phyloP scores from a whole-genome alignment of 2,888 invertebrate species.

The Campaea margaritaria region DNA sequence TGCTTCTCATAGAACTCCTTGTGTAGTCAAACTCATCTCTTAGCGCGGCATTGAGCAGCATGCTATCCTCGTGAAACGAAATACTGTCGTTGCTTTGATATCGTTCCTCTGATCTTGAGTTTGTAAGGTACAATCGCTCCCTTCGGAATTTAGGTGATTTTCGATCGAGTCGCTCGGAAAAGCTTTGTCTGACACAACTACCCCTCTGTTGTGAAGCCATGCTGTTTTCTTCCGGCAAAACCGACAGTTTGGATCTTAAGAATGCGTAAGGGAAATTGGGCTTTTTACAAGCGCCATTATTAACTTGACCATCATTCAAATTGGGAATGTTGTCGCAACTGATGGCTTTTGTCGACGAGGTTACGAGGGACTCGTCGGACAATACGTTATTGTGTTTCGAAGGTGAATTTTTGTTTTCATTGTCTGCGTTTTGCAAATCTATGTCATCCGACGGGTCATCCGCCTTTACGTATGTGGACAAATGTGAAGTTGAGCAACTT shows the following conservation, averaged over 20 bases:
- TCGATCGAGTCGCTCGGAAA: slow-evolving; percentile 79
- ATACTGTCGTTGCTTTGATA: slow-evolving; percentile 84
- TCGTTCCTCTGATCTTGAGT: slow-evolving; percentile 86
- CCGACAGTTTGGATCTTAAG: slow-evolving; percentile 90
- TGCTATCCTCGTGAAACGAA: slow-evolving; percentile 77
- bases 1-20: slow-evolving; percentile 76
- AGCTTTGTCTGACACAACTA: slow-evolving; percentile 81
- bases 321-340: slow-evolving; percentile 90
- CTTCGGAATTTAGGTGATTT: slow-evolving; percentile 77
- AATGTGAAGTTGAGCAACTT: slow-evolving; percentile 91
- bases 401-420: slow-evolving; percentile 69
- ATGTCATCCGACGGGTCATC: slow-evolving; percentile 93
- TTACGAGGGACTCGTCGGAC: slow-evolving; percentile 71
- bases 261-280: slow-evolving; percentile 92
- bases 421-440: slow-evolving; percentile 84
- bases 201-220: slow-evolving; percentile 80
- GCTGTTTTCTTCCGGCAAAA: slow-evolving; percentile 90
- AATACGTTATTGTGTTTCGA: slow-evolving; percentile 63
- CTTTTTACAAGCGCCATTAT: slow-evolving; percentile 82
- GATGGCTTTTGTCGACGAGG: slow-evolving; percentile 86
- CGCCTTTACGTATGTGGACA: slow-evolving; percentile 90
- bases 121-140: slow-evolving; percentile 73
- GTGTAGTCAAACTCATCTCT: slow-evolving; percentile 71
- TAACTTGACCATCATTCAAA: slow-evolving; percentile 78
- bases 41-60: slow-evolving; percentile 70